phyloP scores from a whole-genome alignment of 2,113 vertebrate species.

The Pseudonaja textilis region DNA sequence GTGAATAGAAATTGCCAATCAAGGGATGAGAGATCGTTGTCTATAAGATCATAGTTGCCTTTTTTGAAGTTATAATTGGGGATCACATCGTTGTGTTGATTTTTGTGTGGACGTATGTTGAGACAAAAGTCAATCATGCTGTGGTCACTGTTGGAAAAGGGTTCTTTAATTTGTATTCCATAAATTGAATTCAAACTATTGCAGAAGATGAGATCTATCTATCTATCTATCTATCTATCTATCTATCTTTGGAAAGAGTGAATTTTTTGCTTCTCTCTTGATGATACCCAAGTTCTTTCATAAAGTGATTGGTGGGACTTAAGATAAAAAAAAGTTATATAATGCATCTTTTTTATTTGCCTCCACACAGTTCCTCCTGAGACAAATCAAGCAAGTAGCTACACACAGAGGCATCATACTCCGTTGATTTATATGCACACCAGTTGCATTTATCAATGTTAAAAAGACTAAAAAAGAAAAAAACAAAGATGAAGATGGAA shows the following conservation, averaged over 20 bases:
- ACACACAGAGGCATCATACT: not conserved
- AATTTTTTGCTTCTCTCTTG: not conserved
- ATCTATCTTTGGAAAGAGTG: not conserved
- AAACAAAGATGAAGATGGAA: not conserved
- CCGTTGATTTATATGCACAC: not conserved
- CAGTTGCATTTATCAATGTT: not conserved
- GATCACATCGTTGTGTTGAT: no score
- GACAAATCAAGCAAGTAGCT: not conserved
- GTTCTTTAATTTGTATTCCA: no score
- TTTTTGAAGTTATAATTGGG: no score
- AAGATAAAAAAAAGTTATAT: not conserved
- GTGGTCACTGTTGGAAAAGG: no score
- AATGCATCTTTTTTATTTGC: not conserved
- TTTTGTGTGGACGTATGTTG: no score
- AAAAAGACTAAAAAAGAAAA: not conserved
- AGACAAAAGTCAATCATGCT: no score
- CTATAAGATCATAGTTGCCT: no score
- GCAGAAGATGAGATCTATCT: no score
- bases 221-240: not conserved
- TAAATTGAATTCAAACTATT: no score
- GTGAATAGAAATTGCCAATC: no score
- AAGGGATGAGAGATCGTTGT: no score
- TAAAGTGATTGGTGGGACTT: not conserved
- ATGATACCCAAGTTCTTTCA: not conserved
- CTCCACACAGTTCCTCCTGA: not conserved